Base-by-base conservation (phyloP, 2,113 vertebrate species). In the Anhinga anhinga region DNA sequence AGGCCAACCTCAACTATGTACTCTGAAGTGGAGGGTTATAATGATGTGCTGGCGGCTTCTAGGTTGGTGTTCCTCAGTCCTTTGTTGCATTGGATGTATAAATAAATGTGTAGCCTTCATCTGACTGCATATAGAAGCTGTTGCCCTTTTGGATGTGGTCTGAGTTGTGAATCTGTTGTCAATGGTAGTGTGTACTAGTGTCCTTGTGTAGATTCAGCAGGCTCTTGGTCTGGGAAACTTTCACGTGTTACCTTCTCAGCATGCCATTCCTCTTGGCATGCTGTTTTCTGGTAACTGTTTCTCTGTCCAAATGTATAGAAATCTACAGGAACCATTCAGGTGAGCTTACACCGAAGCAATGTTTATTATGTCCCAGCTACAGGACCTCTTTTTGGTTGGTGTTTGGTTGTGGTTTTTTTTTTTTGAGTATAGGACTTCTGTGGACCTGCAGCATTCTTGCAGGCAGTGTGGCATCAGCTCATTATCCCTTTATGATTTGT, bases 101-200 rank as follows among this genome's bases (percentile, higher is more conserved):
- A 83, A 62, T 79, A 63, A 67, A 58, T 15, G 27, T 49, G 58
- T 49, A 61, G 61, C 30, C 34, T 80, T 79, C 32, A 23, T 21
- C 27, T 1, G 7, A 45, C 4, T 69, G 40, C 5, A 3, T 52
- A 13, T 3, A 76, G 66, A 58, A 89, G 15, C 55, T 86, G 38
- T 45, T 0, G 3, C 4, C 26, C 29, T 71, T 82, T 55, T 32
- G 34, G 36, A 32, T 82, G 36, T 40, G 10, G 40, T 82, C 65
- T 1, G 20, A 65, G 40, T 36, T 85, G 34, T 0, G 2, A 50
- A 71, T 78, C 25, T 74, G 30, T 36, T 65, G 36, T 34, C 5
- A 2, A 32, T 1, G 0, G 38, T 58, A 25, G 6, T 2, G 2
- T 34, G 27, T 62, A 16, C 16, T 61, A 1, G 10, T 59, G 59